Evolutionary conservation across 2,113 vertebrate genomes (phyloP).

Genomic region (Malurus elegans): DNA sequence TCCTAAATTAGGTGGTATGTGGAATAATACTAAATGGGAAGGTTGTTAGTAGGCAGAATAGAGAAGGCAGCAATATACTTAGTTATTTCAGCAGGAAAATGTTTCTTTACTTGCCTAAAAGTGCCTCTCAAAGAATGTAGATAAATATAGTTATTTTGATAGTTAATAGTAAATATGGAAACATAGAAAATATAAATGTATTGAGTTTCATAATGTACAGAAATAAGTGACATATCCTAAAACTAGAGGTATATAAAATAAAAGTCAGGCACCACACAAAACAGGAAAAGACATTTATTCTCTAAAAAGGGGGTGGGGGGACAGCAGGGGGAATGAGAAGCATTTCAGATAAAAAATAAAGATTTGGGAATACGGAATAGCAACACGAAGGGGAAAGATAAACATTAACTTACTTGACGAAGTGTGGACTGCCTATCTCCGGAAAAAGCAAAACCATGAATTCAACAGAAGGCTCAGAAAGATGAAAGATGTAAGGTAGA

Average conservation of each 20-base stretch:
- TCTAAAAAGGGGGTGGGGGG: no score
- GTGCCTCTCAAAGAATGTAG: not conserved
- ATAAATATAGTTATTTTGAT: not conserved
- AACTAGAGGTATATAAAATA: not conserved
- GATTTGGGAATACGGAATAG: not conserved
- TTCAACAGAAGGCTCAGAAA: not conserved
- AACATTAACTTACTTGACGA: not conserved
- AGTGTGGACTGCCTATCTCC: not conserved
- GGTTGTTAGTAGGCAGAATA: not conserved
- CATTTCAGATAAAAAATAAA: not conserved
- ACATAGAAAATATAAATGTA: not conserved
- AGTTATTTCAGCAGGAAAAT: not conserved
- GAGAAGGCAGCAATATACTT: not conserved
- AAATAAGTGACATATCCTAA: not conserved
- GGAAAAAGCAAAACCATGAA: not conserved
- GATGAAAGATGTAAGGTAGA: not conserved
- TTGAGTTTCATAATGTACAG: not conserved
- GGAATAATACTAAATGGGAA: not conserved
- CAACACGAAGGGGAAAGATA: not conserved
- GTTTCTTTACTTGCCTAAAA: not conserved
- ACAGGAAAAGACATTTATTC: not conserved
- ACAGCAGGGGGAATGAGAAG: rapidly evolving
- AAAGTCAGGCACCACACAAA: not conserved
- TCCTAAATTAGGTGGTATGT: not conserved
- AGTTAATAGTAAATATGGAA: not conserved